phyloP scores from a whole-genome alignment of 1,140 invertebrate species.

The Hypsibius dujardini region DNA sequence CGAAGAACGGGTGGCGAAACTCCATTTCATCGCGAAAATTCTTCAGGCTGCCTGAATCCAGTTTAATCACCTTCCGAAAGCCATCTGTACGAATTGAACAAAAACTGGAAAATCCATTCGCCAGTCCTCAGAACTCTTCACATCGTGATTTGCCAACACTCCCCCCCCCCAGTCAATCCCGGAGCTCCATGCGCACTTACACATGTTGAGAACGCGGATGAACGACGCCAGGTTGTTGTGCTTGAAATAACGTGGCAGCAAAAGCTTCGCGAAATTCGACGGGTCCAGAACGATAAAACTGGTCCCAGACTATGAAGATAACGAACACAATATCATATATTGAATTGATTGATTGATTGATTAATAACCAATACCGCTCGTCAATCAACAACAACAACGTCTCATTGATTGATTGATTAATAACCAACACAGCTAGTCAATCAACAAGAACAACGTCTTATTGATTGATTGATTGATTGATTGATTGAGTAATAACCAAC shows the following conservation, averaged over 20 bases:
- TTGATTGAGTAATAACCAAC: too few species aligned
- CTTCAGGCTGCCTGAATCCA: conserved; percentile 67
- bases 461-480: too few species aligned
- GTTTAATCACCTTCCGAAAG: conserved; percentile 82
- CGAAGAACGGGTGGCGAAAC: conserved; percentile 82
- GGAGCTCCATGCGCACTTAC: conserved; percentile 43
- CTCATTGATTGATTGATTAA: too few species aligned
- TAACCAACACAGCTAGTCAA: too few species aligned
- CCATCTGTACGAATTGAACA: conserved; percentile 51
- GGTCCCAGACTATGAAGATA: conserved; percentile 53
- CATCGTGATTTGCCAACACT: not conserved
- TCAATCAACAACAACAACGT: too few species aligned
- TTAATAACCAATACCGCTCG: too few species aligned
- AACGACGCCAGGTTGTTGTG: conserved; percentile 99
- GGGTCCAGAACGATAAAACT: conserved; percentile 91
- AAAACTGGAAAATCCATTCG: conserved; percentile 20
- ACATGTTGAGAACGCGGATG: conserved; percentile 95
- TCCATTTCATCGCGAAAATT: conserved; percentile 75
- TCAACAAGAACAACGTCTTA: too few species aligned
- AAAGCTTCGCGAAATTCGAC: conserved; percentile 69
- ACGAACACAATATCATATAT: not conserved
- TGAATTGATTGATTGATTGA: conserved; percentile 15
- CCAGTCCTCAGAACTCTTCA: conserved; percentile 17
- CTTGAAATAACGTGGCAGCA: conserved; percentile 88
- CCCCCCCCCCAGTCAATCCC: too few species aligned